phyloP scores from a whole-genome alignment of 2,888 invertebrate genomes.

The Leptura quadrifasciata region DNA sequence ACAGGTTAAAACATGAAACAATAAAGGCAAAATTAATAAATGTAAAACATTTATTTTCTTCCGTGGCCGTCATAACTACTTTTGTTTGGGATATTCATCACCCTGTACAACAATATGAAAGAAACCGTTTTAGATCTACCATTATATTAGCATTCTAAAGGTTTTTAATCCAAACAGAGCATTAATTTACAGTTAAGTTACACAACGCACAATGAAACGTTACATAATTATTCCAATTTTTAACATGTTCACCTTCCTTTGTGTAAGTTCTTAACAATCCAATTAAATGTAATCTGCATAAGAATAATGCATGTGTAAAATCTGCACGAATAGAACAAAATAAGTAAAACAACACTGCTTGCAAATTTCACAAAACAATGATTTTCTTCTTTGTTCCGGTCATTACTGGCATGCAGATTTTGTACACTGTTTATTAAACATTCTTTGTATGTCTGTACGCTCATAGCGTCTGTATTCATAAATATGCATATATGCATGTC shows the following conservation, averaged over 20 bases:
- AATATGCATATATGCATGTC: conserved; percentile 19
- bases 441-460: background rate
- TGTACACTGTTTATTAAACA: conserved; percentile 3
- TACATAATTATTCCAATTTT: background rate
- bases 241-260: conserved; percentile 1
- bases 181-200: background rate
- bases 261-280: background rate
- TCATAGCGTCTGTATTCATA: conserved; percentile 8
- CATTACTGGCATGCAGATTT: background rate
- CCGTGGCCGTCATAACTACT: no score
- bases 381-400: conserved; percentile 10
- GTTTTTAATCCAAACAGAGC: background rate
- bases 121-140: no score
- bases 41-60: no score
- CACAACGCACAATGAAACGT: background rate
- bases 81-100: no score
- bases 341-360: background rate
- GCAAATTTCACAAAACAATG: conserved; percentile 8
- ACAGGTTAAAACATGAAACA: no score
- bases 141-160: no score
- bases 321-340: background rate
- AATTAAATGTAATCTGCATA: conserved; percentile 1
- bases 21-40: no score
- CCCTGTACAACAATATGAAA: no score
- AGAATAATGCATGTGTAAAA: background rate